Evolutionary conservation across 2,888 invertebrate genomes (phyloP), one percentile per base, ranked within the genome.

Genomic region (Boloria selene): DNA sequence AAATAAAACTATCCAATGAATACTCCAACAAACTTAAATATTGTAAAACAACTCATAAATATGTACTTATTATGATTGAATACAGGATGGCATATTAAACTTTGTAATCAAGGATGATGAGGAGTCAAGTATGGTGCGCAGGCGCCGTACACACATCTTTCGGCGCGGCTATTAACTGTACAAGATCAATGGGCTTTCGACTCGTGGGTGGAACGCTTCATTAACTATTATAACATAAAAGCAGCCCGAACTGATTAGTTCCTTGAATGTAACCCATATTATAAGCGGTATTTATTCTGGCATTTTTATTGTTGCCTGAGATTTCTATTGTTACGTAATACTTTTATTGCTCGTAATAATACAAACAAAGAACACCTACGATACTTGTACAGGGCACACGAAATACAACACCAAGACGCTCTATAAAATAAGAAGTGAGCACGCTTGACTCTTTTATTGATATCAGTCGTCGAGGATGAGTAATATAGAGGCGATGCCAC

Each of bases 201-300:
- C 74, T 76, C 79, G 90, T 90, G 87, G 90, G 90, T 87, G 90
- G 85, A 83, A 80, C 86, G 82, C 84, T 90, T 88, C 88, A 90
- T 90, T 90, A 89, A 86, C 85, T 85, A 87, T 87, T 88, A 85
- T 85, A 86, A 87, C 86, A 86, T 85, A 84, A 88, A 87, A 87
- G 83, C 83, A 86, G 83, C 83, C 84, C 79, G 80, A 84, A 82
- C 86, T 87, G 84, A 90, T 88, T 86, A 88, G 86, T 85, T 86
- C 83, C 80, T 82, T 80, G 81, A 84, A 81, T 75, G 75, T 79
- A 68, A 59, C 68, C 67, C 64, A 58, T 67, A 69, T 67, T 71
- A 67, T 61, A 69, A 71, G 61, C 66, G 66, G 69, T 68, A 72
- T 68, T 71, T 70, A 65, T 65, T 60, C 64, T 64, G 70, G 60